Evolutionary conservation across 1,140 invertebrate species (phyloP), one percentile per base, ranked within the genome.

Genomic region (Drosophila quadrilineata): DNA sequence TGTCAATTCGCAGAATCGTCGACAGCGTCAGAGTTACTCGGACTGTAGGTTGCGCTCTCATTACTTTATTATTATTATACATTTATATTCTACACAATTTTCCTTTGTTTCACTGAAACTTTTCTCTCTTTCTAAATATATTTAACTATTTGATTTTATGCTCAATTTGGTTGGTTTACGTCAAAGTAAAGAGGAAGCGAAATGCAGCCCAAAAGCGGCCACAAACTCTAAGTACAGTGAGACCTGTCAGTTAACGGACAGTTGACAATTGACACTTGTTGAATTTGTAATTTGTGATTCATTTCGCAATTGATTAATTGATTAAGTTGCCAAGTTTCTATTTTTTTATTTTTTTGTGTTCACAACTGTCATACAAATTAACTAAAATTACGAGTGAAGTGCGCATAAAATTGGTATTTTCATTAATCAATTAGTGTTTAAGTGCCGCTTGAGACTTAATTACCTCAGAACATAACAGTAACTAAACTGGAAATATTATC

Each of bases 121-220:
- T 3, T 29, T 6, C 10, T 41, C 45, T 26, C 8, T 36, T 24
- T 14, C 3, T 19, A 46, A n/a, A 40, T 38, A 66, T 75, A 56
- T 21, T 58, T 43, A 57, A 36, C 19, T 46, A 46, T 50, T 36
- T 22, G 31, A 48, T 79, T 58, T 63, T 77, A 62, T 75, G 75
- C 66, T 71, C 76, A 63, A 84, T 76, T 80, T 82, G 77, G 76
- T 71, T 76, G 60, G 77, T 68, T 82, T 77, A 84, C 76, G 76
- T 41, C 56, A 84, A 82, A n/a, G 72, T 59, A 84, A 84, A 69
- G 73, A 56, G 72, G 64, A 52, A 31, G 8, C n/a, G n/a, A 22
- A 49, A 28, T 33, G 24, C 50, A 40, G 36, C 36, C 19, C 38
- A 58, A 36, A 22, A 50, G 56, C 14, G 50, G 9, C 22, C 14